Percentiles rank a stretch among this genome's conserved stretches.
These are phyloP conservation scores for Machaerirhynchus nigripectus DNA, from an alignment of 2,113 vertebrate genomes.

Conservation along the genomic window DNA sequence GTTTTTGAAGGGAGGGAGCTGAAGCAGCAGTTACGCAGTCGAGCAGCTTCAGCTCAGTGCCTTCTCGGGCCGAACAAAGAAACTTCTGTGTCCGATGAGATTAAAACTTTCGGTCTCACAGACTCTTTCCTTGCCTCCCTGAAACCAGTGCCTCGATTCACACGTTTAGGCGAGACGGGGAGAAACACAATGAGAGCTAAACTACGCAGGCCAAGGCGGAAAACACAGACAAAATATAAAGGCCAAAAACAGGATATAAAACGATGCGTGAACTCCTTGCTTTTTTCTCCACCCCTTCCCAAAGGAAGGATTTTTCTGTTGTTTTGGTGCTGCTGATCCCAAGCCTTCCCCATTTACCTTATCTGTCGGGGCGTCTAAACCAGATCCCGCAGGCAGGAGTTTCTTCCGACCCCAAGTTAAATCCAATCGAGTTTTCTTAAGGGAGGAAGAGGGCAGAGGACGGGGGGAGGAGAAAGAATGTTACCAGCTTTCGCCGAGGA, in stretches of 20 bases:
- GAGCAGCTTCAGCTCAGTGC: constrained; percentile 24
- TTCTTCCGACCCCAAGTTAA: background rate
- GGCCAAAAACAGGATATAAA: constrained; percentile 37
- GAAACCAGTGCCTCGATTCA: background rate
- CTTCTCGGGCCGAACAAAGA: constrained; percentile 63
- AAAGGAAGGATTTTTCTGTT: background rate
- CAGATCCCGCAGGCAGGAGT: background rate
- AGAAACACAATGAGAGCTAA: background rate
- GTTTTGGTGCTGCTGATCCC: background rate
- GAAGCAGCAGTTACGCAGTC: background rate
- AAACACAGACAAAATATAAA: background rate
- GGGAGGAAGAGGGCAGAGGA: background rate
- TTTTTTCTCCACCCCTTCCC: background rate
- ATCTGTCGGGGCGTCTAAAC: background rate
- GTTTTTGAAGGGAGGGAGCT: background rate
- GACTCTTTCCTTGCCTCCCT: background rate
- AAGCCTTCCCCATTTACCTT: constrained; percentile 18
- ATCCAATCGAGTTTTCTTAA: background rate
- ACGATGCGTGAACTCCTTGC: background rate
- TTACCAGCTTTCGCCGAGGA: background rate
- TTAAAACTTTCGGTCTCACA: constrained; percentile 33
- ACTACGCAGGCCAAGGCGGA: background rate
- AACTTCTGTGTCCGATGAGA: constrained; percentile 60
- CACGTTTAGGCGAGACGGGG: background rate
- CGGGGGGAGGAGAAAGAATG: background rate